Evolutionary conservation across 1,140 invertebrate genomes (phyloP).

Genomic region (Proales similis): DNA sequence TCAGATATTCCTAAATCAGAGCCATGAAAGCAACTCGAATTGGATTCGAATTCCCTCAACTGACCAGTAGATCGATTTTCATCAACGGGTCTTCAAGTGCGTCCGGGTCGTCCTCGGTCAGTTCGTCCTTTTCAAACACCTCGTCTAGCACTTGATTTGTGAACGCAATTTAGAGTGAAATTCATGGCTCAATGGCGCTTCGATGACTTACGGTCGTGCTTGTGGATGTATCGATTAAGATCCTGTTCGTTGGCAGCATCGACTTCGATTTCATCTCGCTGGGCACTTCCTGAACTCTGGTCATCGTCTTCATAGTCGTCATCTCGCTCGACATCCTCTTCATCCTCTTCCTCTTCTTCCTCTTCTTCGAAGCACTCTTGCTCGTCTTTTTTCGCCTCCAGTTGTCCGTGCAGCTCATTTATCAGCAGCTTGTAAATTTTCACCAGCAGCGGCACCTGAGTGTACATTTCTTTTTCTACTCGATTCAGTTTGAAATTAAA

Average conservation of each 20-base stretch:
- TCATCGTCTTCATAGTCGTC: constrained; percentile 44
- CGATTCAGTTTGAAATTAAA: constrained; percentile 14
- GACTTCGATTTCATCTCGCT: constrained; percentile 43
- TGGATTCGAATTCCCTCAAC: neutral
- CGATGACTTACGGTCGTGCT: too few relatives aligned
- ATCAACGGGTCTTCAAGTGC: constrained; percentile 48
- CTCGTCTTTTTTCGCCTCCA: constrained; percentile 43
- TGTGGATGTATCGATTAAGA: too few relatives aligned
- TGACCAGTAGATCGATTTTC: constrained; percentile 48
- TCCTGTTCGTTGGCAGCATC: constrained; percentile 27
- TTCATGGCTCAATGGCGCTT: too few relatives aligned
- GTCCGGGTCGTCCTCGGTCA: constrained; percentile 52
- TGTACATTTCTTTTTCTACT: constrained; percentile 56
- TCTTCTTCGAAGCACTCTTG: constrained; percentile 47
- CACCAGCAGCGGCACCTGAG: constrained; percentile 57
- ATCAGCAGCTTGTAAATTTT: constrained; percentile 61
- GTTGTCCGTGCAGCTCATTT: constrained; percentile 53
- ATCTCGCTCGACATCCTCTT: constrained; percentile 42
- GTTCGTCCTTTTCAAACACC: constrained; percentile 25
- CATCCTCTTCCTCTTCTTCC: constrained; percentile 46
- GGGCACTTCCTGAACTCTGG: constrained; percentile 41
- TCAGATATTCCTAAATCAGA: constrained; percentile 46
- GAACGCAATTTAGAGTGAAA: too few relatives aligned
- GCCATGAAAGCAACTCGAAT: constrained; percentile 25
- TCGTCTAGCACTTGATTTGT: constrained; percentile 6